A percentile compares a stretch with the other conserved stretches of the same genome.
phyloP scores from a whole-genome alignment of 2,888 invertebrate species.

The Nomada goodeniana region DNA sequence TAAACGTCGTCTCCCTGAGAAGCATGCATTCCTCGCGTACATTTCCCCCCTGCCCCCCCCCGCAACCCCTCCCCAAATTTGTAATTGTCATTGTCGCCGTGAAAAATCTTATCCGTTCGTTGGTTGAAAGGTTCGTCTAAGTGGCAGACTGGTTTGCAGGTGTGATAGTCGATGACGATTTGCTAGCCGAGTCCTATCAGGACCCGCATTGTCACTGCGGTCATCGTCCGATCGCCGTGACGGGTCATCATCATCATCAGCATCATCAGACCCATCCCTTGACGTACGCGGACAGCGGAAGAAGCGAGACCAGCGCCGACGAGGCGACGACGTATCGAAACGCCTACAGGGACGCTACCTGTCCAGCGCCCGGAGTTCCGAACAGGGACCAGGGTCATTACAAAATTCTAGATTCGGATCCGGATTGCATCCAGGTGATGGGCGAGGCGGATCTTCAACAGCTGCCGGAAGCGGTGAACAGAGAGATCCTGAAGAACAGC shows the following conservation, averaged over 20 bases:
- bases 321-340: conserved; percentile 63
- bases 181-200: conserved; percentile 54
- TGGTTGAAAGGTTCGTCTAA: conserved; percentile 46
- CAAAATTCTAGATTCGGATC: conserved; percentile 72
- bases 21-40: conserved; percentile 5
- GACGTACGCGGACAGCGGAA: conserved; percentile 69
- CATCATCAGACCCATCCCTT: conserved; percentile 45
- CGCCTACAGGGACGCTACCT: conserved; percentile 62
- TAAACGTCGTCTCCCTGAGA: not conserved
- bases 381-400: conserved; percentile 49
- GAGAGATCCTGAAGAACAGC: conserved; percentile 77
- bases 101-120: not conserved
- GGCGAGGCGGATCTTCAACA: conserved; percentile 74
- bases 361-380: conserved; percentile 14
- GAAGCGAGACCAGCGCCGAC: conserved; percentile 75
- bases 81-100: no score
- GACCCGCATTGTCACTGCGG: conserved; percentile 56
- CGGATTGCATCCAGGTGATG: conserved; percentile 77
- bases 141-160: conserved; percentile 74
- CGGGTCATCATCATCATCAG: conserved; percentile 42
- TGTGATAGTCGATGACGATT: conserved; percentile 77
- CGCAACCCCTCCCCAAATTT: no score
- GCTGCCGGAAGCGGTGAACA: conserved; percentile 76
- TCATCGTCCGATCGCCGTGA: conserved; percentile 33
- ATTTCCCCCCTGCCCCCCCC: not conserved